phyloP scores from a whole-genome alignment of 2,113 vertebrate genomes.

The Trematomus loennbergii region DNA sequence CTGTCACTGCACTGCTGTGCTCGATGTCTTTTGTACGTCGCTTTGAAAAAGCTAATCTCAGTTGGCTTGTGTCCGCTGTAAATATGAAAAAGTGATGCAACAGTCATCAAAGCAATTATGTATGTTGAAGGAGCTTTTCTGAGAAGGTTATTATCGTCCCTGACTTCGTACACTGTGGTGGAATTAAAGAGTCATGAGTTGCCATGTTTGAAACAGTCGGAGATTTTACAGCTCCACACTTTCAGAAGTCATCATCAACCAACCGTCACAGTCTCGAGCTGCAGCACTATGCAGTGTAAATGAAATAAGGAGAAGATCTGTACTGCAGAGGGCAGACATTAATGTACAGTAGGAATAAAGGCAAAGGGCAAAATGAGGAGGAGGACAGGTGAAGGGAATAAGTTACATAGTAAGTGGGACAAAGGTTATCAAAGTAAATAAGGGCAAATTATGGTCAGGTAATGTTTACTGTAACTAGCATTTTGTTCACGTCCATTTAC shows the following conservation, averaged over 20 bases:
- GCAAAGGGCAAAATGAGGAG: not conserved
- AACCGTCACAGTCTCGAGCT: not conserved
- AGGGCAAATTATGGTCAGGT: not conserved
- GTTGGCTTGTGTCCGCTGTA: slow-evolving; percentile 28
- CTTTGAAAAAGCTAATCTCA: slow-evolving; percentile 45
- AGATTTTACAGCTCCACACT: slow-evolving; percentile 36
- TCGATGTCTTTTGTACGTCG: slow-evolving; percentile 7
- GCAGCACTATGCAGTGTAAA: not conserved
- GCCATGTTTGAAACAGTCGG: slow-evolving; percentile 38
- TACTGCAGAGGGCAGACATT: not conserved
- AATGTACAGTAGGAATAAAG: not conserved
- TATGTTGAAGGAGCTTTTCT: slow-evolving; percentile 22
- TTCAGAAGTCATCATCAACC: slow-evolving; percentile 39
- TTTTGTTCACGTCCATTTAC: not conserved
- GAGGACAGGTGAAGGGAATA: not conserved
- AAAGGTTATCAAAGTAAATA: too few relatives aligned
- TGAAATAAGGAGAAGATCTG: not conserved
- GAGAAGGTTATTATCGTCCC: slow-evolving; percentile 22
- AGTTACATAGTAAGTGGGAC: not conserved
- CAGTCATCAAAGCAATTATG: slow-evolving; percentile 25
- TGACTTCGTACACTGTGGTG: slow-evolving; percentile 31
- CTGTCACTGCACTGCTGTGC: not conserved
- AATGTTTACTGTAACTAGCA: not conserved
- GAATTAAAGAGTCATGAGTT: slow-evolving; percentile 61
- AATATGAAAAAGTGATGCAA: not conserved